A percentile compares a stretch with the other conserved stretches of the same genome.
phyloP scores from a whole-genome alignment of 2,113 vertebrate species.

The Lophochroa leadbeateri region DNA sequence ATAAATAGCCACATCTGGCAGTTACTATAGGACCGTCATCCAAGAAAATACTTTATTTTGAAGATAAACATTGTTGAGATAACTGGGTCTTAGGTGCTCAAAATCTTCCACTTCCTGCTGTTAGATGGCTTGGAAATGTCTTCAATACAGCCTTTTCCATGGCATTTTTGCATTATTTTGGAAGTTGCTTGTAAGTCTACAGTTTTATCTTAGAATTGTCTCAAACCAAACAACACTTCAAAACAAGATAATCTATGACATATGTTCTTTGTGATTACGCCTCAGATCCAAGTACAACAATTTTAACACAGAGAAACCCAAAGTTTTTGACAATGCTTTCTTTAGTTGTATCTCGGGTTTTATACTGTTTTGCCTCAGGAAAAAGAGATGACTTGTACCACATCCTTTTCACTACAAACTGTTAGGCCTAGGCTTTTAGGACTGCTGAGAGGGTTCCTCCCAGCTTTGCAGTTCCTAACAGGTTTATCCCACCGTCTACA shows the following conservation, averaged over 20 bases:
- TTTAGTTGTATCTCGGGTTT: slow-evolving; percentile 35
- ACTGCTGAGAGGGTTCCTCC: background rate
- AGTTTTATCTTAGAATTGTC: slow-evolving; percentile 73
- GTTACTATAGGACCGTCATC: background rate
- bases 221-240: slow-evolving; percentile 73
- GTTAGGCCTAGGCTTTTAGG: background rate
- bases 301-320: slow-evolving; percentile 65
- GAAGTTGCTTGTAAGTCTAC: slow-evolving; percentile 59
- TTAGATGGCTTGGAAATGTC: background rate
- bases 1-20: background rate
- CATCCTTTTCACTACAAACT: background rate
- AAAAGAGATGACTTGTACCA: background rate
- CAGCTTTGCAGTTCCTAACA: background rate
- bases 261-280: slow-evolving; percentile 75
- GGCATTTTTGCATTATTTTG: slow-evolving; percentile 57
- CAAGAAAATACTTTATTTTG: background rate
- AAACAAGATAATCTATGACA: slow-evolving; percentile 75
- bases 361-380: slow-evolving; percentile 14
- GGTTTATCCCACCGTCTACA: background rate
- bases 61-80: background rate
- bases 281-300: slow-evolving; percentile 69
- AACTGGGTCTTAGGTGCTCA: background rate
- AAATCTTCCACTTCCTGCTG: background rate
- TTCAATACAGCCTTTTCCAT: background rate
- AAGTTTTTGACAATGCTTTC: slow-evolving; percentile 53